Evolutionary conservation across 2,888 invertebrate species (phyloP), one percentile per base, ranked within the genome.

Genomic region (Heliconius ethilla): DNA sequence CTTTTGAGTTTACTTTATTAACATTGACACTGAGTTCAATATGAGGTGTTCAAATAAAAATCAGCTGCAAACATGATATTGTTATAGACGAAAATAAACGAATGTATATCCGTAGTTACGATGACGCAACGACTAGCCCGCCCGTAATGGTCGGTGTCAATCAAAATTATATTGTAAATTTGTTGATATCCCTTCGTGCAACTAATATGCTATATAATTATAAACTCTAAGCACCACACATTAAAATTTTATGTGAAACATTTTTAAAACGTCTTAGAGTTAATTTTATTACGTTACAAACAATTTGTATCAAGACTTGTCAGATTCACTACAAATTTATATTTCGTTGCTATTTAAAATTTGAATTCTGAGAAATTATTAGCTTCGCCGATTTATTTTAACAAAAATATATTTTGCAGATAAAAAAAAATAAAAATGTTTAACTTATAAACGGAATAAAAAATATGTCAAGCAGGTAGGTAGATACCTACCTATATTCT

Each of bases 91-190:
- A 84, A 84, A 83, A 83, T 81, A 82, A 82, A 83, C 78, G 79
- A 81, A 83, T 81, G 82, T 83, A 84, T 83, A 87, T 89, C 89
- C 89, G 89, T 89, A 89, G 89, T 89, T 89, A 90, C 85, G 90
- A 90, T 94, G 94, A 94, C 94, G 94, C 91, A 94, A 94, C 91
- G 88, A 87, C 90, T 89, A 86, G 90, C 89, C 90, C 90, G 88
- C 88, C 90, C 90, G 91, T 94, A 94, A 94, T 93, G 93, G 94
- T 90, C 87, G 91, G 91, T 94, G 94, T 94, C 94, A 94, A 94
- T 94, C 94, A 94, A 94, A 94, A 93, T 93, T 93, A 93, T 89
- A 90, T 87, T 88, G 90, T 91, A 90, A 92, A 91, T 85, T 90
- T 89, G 87, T 88, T 86, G 86, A 83, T 87, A 85, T 87, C 85